phyloP scores from a whole-genome alignment of 2,113 vertebrate genomes.

The Varanus komodoensis region DNA sequence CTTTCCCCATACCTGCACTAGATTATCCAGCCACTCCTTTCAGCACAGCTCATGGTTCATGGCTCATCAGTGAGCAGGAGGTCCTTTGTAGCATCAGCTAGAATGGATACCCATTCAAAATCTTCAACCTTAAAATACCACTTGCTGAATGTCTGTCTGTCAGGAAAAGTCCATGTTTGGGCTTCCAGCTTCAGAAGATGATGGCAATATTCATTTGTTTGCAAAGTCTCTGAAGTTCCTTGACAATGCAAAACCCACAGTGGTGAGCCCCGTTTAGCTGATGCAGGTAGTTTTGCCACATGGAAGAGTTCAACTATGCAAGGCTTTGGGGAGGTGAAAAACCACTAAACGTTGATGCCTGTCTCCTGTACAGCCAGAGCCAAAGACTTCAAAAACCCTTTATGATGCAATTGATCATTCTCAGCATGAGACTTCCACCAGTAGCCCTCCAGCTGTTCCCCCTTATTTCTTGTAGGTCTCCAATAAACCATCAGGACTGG shows the following conservation, averaged over 20 bases:
- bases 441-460: constrained; percentile 37
- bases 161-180: neutral
- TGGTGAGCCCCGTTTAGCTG: constrained; percentile 38
- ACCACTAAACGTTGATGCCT: constrained; percentile 43
- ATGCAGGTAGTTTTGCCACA: constrained; percentile 58
- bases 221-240: constrained; percentile 65
- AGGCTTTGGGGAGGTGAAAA: constrained; percentile 40
- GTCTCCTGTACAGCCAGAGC: constrained; percentile 38
- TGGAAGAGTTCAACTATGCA: constrained; percentile 41
- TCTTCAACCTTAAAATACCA: neutral
- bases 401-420: constrained; percentile 51
- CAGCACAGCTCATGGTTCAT: no score
- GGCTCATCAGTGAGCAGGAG: neutral
- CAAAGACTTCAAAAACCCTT: constrained; percentile 55
- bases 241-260: constrained; percentile 43
- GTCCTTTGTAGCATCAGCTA: neutral
- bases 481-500: neutral
- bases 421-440: neutral
- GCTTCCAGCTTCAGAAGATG: neutral
- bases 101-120: neutral
- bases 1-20: no score
- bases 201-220: constrained; percentile 60
- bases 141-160: neutral
- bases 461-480: constrained; percentile 34
- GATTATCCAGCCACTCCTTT: neutral